Percentiles rank a stretch among this genome's conserved stretches.
These are phyloP conservation scores for Catharus ustulatus DNA, from an alignment of 2,797 vertebrate species.

Conservation along the genomic window DNA sequence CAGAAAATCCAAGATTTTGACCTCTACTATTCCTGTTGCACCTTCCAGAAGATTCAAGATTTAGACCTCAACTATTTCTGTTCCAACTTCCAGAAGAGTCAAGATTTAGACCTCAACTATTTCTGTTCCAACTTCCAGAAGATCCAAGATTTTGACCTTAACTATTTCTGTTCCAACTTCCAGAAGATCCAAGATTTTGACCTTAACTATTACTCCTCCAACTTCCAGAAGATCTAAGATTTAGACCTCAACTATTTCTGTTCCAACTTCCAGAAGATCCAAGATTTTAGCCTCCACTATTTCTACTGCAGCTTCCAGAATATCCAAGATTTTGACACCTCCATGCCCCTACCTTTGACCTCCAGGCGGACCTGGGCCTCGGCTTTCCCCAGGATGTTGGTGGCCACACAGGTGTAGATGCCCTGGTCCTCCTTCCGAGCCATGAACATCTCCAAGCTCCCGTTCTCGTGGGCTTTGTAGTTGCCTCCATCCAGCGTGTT, in stretches of 20 bases:
- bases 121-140: too few species aligned
- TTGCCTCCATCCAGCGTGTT: slow-evolving; percentile 93
- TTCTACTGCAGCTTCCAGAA: neutral
- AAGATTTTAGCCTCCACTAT: neutral
- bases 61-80: neutral
- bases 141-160: neutral
- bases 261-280: neutral
- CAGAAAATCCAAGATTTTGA: neutral
- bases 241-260: neutral
- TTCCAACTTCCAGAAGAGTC: neutral
- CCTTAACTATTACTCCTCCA: neutral
- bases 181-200: neutral
- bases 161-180: neutral
- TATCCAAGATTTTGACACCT: neutral
- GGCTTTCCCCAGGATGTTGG: slow-evolving; percentile 88
- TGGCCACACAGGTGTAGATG: slow-evolving; percentile 95
- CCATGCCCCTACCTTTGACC: slow-evolving; percentile 88
- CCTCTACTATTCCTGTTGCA: neutral
- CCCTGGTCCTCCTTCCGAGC: slow-evolving; percentile 90
- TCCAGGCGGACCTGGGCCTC: slow-evolving; percentile 93
- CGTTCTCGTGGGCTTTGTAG: slow-evolving; percentile 89
- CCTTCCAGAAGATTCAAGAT: neutral
- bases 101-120: neutral
- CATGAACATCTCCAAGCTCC: slow-evolving; percentile 89
- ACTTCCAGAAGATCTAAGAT: neutral